Evolutionary conservation across 2,888 invertebrate genomes (phyloP), one percentile per base, ranked within the genome.

Genomic region (Nezara viridula): DNA sequence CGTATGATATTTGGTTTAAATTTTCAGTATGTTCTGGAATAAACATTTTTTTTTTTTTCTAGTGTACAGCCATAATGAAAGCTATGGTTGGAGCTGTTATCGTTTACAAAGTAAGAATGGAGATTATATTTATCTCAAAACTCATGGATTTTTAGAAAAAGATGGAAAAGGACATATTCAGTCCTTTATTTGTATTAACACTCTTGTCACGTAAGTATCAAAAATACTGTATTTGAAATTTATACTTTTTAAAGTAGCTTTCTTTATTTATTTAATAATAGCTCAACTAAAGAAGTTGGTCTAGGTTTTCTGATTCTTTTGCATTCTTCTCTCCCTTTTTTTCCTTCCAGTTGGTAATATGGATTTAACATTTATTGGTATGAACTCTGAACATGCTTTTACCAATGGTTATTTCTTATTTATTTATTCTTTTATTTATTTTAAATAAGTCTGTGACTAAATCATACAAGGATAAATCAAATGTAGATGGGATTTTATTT

Each of bases 131-230:
- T 98, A 96, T 92, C 94, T 98, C 92, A 95, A 96, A 92, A 97
- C 97, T 0, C 95, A 96, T 91, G 98, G 98, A 19, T 97, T 95
- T 92, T 94, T 98, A 88, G 98, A 98, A 93, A 96, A 96, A 91
- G 96, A 97, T 92, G 95, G 95, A 92, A 94, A 94, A 86, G 95
- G 97, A 91, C 95, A 95, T 89, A 96, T 97, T 47, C 96, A 96
- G 92, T 97, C 97, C 90, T 97, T 98, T 93, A 95, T 97, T 66
- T 98, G 98, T 93, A 95, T 98, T 89, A 98, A 98, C 92, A 96
- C 96, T 90, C 94, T 97, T 89, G 94, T 96, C 37, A 92, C 93
- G 94, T 94, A 92, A 93, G 94, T 87, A 40, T 44, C 12, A 27
- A 19, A 85, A 81, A 6, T 1, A 44, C 10, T 44, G 5, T 5